These are phyloP conservation scores for Netelia virgata DNA, from an alignment of 2,888 invertebrate genomes.

Conservation along the genomic window DNA sequence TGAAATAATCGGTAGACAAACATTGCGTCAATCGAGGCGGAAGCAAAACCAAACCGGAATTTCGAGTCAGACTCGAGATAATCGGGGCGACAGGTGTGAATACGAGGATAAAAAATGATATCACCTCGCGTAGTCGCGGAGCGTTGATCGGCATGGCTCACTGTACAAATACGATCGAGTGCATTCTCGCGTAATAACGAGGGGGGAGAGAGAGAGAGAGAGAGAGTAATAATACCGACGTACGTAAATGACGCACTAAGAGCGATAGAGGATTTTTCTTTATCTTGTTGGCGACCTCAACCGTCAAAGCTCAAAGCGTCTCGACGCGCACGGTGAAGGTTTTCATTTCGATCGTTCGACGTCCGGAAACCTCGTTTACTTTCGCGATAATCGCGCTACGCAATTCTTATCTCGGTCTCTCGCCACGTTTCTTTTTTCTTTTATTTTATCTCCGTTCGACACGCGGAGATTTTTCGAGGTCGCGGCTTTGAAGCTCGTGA, in stretches of 20 bases:
- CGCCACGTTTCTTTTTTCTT: background rate
- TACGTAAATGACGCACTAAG: slow-evolving; percentile 23
- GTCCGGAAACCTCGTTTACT: background rate
- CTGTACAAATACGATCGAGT: too few species aligned
- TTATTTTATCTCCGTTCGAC: background rate
- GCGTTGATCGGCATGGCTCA: too few species aligned
- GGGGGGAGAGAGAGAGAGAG: background rate
- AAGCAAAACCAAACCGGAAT: too few species aligned
- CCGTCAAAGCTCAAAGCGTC: slow-evolving; percentile 1
- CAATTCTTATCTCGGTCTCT: slow-evolving; percentile 28
- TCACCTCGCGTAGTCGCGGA: too few species aligned
- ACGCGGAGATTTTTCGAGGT: background rate
- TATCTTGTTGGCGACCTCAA: background rate
- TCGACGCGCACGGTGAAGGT: background rate
- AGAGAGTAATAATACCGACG: background rate
- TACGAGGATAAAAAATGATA: too few species aligned
- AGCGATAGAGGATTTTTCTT: slow-evolving; percentile 18
- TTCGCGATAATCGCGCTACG: slow-evolving; percentile 13
- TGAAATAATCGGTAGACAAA: too few species aligned
- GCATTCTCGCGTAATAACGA: too few species aligned
- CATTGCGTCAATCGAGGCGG: too few species aligned
- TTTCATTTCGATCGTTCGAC: slow-evolving; percentile 25
- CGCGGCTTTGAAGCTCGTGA: background rate
- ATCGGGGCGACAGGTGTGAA: too few species aligned
- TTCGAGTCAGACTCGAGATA: too few species aligned